Base-by-base conservation (phyloP, 2,113 vertebrate species). In the Nycticebus coucang region DNA sequence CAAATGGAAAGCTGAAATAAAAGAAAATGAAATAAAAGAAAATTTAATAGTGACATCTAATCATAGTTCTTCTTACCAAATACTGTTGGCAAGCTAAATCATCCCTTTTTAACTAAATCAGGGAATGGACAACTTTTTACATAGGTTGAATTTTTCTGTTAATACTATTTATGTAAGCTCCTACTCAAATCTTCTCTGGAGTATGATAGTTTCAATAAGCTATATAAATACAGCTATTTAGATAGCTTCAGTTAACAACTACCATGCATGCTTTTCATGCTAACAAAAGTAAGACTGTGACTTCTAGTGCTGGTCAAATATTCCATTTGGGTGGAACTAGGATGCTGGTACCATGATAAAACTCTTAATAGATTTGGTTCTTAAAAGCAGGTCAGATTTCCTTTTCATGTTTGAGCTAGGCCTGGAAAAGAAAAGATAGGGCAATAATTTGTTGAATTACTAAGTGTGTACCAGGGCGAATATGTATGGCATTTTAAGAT, bases 401-500 rank as follows among this genome's bases (percentile, higher is more conserved):
- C 62, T 96, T 93, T 92, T 95, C 82, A 85, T 85, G 91, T 96
- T 93, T 85, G 71, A 95, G 75, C 57, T 33, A 37, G 71, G 59
- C 37, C 68, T 95, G 85, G 80, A 95, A 98, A 91, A 83, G 75
- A 80, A 97, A 97, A 59, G 50, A n/a, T 26, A 94, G 79, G 57
- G 45, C 74, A 93, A 89, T 83, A 80, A 91, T 97, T 92, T 75
- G 68, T 91, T 95, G 95, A 97, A 88, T 96, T 94, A 68, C 82
- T 85, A 95, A 95, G n/a, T 93, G 82, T 87, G n/a, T 41, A 69
- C 64, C 86, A 81, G 91, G 85, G 68, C 86, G 95, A 93, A 80
- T 95, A 92, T 77, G 91, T 57, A 18, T n/a, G 93, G 95, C 69
- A 93, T 97, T 93, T 96, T 53, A 79, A 71, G 88, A 95, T 91